Conservation (phyloP, 1,140 invertebrate genomes). For the Globodera ellingtonae region DNA sequence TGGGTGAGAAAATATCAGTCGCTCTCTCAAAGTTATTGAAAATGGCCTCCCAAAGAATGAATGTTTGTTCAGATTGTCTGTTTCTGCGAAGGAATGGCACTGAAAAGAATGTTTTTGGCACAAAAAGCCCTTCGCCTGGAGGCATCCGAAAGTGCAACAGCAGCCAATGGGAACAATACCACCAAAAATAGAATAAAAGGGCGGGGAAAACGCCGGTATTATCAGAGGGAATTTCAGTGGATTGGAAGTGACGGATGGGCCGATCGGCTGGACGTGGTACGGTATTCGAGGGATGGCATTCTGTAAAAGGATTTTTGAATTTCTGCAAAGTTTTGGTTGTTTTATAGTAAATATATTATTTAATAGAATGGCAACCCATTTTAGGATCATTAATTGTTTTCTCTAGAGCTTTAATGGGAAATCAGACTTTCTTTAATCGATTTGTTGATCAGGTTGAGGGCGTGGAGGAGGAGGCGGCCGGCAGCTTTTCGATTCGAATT, state of each 20-base stretch:
- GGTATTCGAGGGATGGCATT: background rate
- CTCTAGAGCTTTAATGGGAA: too few relatives aligned
- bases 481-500: conserved; percentile 77
- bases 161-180: conserved; percentile 14
- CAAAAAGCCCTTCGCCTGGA: conserved; percentile 67
- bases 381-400: conserved; percentile 4
- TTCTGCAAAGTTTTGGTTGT: too few relatives aligned
- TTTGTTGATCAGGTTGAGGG: conserved; percentile 73
- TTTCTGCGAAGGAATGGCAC: conserved; percentile 80
- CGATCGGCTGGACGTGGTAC: conserved; percentile 45
- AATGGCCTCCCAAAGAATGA: conserved; percentile 64
- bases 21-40: too few relatives aligned
- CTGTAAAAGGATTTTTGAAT: too few relatives aligned
- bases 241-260: conserved; percentile 60
- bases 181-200: conserved; percentile 10
- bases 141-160: background rate
- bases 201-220: background rate
- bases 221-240: conserved; percentile 15
- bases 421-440: too few relatives aligned
- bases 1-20: too few relatives aligned
- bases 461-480: conserved; percentile 74
- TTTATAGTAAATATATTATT: background rate
- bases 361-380: background rate
- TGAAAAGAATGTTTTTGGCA: conserved; percentile 74
- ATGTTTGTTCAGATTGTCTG: conserved; percentile 78